A percentile compares a stretch with the other conserved stretches of the same genome.
Conservation (phyloP, 1,140 invertebrate genomes). For the Ceratina australensis region DNA sequence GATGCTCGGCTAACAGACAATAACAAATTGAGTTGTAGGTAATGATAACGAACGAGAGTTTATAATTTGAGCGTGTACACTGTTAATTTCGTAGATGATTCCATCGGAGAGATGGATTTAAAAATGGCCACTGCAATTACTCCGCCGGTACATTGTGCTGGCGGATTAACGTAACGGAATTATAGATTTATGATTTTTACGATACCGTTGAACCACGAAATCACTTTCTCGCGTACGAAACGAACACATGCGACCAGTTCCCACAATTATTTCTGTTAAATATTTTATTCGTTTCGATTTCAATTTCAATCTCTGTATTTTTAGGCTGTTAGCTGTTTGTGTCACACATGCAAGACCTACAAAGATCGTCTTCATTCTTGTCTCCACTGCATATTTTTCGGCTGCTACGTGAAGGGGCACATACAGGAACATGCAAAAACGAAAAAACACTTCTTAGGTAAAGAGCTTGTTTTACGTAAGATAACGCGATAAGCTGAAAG, state of each 20-base stretch:
- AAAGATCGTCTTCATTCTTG: slow-evolving; percentile 92
- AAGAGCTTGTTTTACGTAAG: slow-evolving; percentile 12
- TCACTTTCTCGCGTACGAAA: slow-evolving; percentile 1
- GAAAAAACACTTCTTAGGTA: slow-evolving; percentile 89
- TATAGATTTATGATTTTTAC: slow-evolving; percentile 25
- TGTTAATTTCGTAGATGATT: slow-evolving; percentile 17
- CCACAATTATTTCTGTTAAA: too few relatives aligned
- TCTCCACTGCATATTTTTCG: slow-evolving; percentile 95
- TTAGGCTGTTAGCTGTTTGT: slow-evolving; percentile 88
- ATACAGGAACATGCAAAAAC: slow-evolving; percentile 91
- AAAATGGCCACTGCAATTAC: slow-evolving; percentile 36
- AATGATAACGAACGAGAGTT: not conserved
- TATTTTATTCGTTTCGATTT: not conserved
- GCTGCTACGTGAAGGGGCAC: slow-evolving; percentile 89
- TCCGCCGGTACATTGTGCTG: slow-evolving; percentile 27
- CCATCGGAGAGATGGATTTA: slow-evolving; percentile 20
- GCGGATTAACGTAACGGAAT: slow-evolving; percentile 38
- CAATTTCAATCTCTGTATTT: slow-evolving; percentile 35
- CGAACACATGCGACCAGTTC: not conserved
- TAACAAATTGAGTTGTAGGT: not conserved
- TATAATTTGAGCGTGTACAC: slow-evolving; percentile 8
- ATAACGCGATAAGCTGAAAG: not conserved
- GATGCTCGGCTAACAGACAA: too few relatives aligned
- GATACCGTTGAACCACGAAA: slow-evolving; percentile 28
- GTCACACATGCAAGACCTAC: slow-evolving; percentile 87